Evolutionary conservation across 2,797 vertebrate species (phyloP).

Genomic region (Cuculus canorus): DNA sequence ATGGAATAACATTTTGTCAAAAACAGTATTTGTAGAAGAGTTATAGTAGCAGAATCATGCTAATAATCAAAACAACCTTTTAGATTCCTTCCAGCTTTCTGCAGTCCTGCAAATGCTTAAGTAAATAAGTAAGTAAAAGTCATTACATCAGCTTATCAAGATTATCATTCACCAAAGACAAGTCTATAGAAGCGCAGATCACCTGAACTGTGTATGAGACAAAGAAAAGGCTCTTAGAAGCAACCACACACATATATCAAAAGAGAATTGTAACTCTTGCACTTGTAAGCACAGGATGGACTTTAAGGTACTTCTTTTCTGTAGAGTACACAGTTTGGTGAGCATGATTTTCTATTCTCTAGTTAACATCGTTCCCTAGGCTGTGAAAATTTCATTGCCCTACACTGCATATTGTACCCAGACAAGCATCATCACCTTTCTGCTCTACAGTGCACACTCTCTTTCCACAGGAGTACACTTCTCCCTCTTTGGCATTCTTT

Average conservation of each 20-base stretch:
- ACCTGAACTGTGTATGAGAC: accelerated
- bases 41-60: not conserved
- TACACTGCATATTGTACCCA: not conserved
- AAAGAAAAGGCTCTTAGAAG: not conserved
- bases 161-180: not conserved
- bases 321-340: not conserved
- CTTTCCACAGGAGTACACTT: not conserved
- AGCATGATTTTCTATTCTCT: not conserved
- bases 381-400: not conserved
- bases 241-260: too few species aligned
- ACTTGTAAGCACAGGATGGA: not conserved
- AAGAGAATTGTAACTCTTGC: not conserved
- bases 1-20: not conserved
- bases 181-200: not conserved
- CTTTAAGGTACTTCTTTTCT: not conserved
- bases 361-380: not conserved
- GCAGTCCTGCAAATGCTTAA: not conserved
- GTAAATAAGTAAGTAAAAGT: not conserved
- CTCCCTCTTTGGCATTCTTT: not conserved
- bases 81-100: not conserved
- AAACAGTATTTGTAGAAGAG: not conserved
- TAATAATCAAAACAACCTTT: not conserved
- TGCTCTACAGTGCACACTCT: not conserved
- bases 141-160: not conserved
- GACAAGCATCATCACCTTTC: not conserved